phyloP scores from a whole-genome alignment of 2,888 invertebrate species.

The Leptodirus hochenwartii region DNA sequence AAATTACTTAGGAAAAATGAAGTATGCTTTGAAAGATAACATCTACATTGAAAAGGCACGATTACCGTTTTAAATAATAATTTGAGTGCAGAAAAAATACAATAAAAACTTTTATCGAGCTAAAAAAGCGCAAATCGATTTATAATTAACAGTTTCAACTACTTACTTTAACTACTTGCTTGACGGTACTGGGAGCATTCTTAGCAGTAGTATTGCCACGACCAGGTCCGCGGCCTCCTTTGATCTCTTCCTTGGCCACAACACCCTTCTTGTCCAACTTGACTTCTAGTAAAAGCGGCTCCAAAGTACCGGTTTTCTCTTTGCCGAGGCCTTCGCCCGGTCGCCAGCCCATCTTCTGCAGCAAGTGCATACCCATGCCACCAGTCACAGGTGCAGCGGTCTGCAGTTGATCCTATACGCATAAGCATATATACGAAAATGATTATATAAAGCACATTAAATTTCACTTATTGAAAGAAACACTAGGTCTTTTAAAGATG shows the following conservation, averaged over 20 bases:
- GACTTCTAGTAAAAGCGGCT: constrained; percentile 83
- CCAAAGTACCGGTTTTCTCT: constrained; percentile 77
- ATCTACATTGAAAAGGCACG: too few relatives aligned
- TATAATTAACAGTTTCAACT: too few relatives aligned
- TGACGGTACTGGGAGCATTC: too few relatives aligned
- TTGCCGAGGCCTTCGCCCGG: constrained; percentile 94
- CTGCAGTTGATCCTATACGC: constrained; percentile 68
- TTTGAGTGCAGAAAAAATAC: too few relatives aligned
- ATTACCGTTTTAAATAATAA: too few relatives aligned
- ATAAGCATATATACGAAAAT: constrained; percentile 6
- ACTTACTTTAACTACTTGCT: constrained; percentile 7
- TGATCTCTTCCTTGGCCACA: constrained; percentile 59
- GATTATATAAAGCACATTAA: too few relatives aligned
- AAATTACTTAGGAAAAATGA: too few relatives aligned
- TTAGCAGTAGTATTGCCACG: background rate
- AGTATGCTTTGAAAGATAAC: too few relatives aligned
- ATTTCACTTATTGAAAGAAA: too few relatives aligned
- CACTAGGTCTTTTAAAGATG: background rate
- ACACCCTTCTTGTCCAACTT: constrained; percentile 89
- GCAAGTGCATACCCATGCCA: constrained; percentile 90
- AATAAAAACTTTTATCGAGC: too few relatives aligned
- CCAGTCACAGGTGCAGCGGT: constrained; percentile 81
- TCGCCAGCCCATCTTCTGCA: constrained; percentile 98
- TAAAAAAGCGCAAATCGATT: too few relatives aligned
- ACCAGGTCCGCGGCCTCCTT: too few relatives aligned